A percentile compares a stretch with the other conserved stretches of the same genome.
These are phyloP conservation scores for Lucilia sericata DNA, from an alignment of 1,140 invertebrate genomes.

Conservation along the genomic window DNA sequence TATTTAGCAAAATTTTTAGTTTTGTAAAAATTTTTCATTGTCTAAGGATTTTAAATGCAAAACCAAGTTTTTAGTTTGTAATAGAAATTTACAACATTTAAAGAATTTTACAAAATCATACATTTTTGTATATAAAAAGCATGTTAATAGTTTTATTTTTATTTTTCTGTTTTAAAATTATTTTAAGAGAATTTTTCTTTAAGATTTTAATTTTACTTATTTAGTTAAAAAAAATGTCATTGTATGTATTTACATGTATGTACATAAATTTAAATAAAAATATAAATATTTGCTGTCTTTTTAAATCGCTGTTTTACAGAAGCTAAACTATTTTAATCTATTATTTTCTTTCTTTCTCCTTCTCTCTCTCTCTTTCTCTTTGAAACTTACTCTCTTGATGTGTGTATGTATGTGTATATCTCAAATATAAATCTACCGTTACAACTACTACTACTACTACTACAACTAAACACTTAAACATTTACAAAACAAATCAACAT, in stretches of 20 bases:
- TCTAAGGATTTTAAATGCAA: no score
- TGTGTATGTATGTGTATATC: neutral
- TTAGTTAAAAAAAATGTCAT: neutral
- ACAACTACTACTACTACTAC: neutral
- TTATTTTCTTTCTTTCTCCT: constrained; percentile 13
- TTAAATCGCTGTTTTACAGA: neutral
- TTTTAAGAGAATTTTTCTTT: neutral
- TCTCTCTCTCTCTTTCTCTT: constrained; percentile 16
- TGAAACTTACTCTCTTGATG: constrained; percentile 14
- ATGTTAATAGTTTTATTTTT: neutral
- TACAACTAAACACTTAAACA: neutral
- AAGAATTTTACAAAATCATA: neutral
- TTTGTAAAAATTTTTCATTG: no score
- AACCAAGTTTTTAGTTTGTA: no score
- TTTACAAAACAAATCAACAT: neutral
- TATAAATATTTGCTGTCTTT: neutral
- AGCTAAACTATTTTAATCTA: constrained; percentile 1
- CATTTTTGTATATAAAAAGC: constrained; percentile 17
- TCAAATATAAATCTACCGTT: neutral
- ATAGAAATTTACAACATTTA: no score
- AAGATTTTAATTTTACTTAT: neutral
- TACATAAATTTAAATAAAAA: neutral
- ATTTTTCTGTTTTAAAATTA: neutral
- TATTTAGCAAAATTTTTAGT: no score
- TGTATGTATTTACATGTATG: constrained; percentile 29